A percentile compares a stretch with the other conserved stretches of the same genome.
phyloP scores from a whole-genome alignment of 2,797 vertebrate genomes.

The Eulemur coronatus region DNA sequence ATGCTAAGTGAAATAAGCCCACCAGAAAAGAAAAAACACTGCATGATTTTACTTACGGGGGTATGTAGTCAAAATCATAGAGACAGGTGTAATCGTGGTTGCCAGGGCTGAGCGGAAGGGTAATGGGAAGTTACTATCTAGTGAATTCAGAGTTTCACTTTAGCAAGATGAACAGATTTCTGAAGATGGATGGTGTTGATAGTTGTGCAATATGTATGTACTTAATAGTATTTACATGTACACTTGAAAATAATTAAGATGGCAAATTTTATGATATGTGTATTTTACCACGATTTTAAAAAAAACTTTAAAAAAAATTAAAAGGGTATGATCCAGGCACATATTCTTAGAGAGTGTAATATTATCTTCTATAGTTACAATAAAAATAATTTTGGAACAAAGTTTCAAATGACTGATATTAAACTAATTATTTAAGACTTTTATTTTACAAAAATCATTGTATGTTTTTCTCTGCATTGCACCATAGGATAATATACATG shows the following conservation, averaged over 20 bases:
- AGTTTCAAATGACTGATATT: background rate
- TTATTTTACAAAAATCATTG: background rate
- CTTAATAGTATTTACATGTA: background rate
- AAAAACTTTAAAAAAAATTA: background rate
- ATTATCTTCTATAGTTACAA: background rate
- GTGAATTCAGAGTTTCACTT: background rate
- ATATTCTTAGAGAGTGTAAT: conserved; percentile 49
- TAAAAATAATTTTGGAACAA: conserved; percentile 36
- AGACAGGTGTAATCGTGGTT: background rate
- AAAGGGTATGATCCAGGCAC: conserved; percentile 13
- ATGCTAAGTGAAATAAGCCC: background rate
- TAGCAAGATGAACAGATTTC: background rate
- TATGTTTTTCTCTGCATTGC: background rate
- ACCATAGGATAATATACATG: background rate
- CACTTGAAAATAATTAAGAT: background rate
- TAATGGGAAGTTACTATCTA: background rate
- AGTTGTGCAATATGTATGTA: background rate
- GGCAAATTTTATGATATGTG: background rate
- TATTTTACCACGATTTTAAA: background rate
- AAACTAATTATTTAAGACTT: background rate
- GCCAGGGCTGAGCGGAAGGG: too few relatives aligned
- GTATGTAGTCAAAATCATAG: background rate
- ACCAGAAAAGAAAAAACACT: background rate
- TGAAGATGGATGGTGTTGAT: background rate
- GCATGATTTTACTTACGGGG: background rate